These are phyloP conservation scores for Anguilla obscura DNA, from an alignment of 2,797 vertebrate species.

Conservation along the genomic window DNA sequence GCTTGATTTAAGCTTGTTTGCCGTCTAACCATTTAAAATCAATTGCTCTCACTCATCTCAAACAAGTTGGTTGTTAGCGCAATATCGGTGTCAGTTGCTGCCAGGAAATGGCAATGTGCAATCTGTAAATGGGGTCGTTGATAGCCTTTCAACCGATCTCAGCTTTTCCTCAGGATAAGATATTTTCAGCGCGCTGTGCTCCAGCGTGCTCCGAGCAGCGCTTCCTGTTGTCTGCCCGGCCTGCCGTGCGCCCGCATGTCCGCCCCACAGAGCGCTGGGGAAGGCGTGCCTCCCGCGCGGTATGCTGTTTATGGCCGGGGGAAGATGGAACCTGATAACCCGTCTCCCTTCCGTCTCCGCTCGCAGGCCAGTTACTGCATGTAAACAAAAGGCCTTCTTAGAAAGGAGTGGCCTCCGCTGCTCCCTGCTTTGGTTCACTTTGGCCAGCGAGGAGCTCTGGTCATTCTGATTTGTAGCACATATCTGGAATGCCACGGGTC, in stretches of 20 bases:
- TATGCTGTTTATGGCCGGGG: neutral
- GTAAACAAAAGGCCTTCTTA: neutral
- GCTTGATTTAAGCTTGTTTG: neutral
- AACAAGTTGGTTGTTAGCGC: neutral
- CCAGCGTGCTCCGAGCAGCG: too few species aligned
- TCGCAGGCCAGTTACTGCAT: neutral
- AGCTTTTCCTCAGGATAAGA: neutral
- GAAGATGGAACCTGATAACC: slow-evolving; percentile 7
- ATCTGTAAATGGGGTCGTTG: neutral
- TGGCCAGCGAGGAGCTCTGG: neutral
- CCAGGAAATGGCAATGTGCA: neutral
- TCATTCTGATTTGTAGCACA: neutral
- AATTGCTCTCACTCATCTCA: neutral
- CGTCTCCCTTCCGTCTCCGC: neutral
- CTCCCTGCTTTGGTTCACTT: neutral
- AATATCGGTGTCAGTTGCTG: neutral
- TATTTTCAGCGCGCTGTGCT: neutral
- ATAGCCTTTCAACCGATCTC: neutral
- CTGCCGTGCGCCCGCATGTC: neutral
- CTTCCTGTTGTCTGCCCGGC: neutral
- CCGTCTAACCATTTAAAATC: neutral
- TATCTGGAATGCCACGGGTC: neutral
- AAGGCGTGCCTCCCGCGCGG: neutral
- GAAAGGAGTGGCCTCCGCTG: neutral
- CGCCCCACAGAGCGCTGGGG: neutral